Base-by-base conservation (phyloP, 2,113 vertebrate genomes). In the Rhinopomastus cyanomelas region DNA sequence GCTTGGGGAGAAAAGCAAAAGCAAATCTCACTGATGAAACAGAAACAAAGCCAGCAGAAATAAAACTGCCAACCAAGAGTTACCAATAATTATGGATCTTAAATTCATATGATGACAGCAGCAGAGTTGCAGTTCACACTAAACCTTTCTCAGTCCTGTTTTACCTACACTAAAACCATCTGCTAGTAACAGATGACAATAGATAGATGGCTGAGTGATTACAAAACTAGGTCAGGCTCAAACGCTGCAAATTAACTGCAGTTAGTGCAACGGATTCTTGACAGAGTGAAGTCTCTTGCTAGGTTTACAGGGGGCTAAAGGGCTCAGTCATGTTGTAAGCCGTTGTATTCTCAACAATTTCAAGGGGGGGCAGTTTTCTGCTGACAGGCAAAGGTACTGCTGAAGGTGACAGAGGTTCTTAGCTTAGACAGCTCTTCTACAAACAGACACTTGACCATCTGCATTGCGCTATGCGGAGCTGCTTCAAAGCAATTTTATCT, bases 1-100 rank as follows among this genome's bases (percentile, higher is more conserved):
- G 99, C 99, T 99, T 86, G 56, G 16, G 34, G 34, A 6, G 13
- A 56, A 77, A 88, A 32, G 66, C 6, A 94, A 72, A 29, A 48
- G 37, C 16, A 48, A 8, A 37, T 2, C 49, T 51, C 78, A 62
- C 61, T 11, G 26, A 68, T 32, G 22, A 34, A 29, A 39, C 18
- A 80, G 84, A 82, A 75, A 61, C 8, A 62, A 79, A 68, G n/a
- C 30, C 62, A 20, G 29, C n/a, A 29, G n/a, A 81, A 85, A 92
- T 23, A 26, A 29, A 73, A 71, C 36, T n/a, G 16, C 34, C 68
- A 67, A 29, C 51, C 69, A 86, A 20, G 30, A 62, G 27, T 75
- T 48, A 59, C 17, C 51, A 23, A 59, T 3, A 13, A 52, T 36
- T 25, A 71, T 5, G 18, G 64, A 86, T 34, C 22, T 49, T 67